Conservation (phyloP, 30 jellyfish, hydroid and myxozoan species). For the Cassiopea xamachana region DNA sequence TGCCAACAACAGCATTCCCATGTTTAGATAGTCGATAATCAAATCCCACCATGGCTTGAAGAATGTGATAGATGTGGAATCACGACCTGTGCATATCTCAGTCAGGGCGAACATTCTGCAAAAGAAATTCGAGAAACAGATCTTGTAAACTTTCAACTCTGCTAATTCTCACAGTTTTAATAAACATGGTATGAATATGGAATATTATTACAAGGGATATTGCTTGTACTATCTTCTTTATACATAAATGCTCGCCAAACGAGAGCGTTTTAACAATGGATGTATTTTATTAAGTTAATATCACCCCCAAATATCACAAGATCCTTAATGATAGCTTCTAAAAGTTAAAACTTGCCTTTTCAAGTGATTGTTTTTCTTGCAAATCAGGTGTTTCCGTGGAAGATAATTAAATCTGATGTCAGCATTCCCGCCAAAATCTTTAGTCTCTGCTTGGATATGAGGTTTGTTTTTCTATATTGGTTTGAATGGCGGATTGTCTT, state of each 20-base stretch:
- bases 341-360: not conserved
- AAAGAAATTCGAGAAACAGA: not conserved
- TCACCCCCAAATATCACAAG: too few relatives aligned
- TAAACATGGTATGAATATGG: too few relatives aligned
- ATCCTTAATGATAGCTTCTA: too few relatives aligned
- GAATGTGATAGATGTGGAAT: conserved; percentile 47
- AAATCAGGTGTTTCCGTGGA: not conserved
- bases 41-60: conserved; percentile 96
- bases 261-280: too few relatives aligned
- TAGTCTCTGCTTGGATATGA: conserved; percentile 29
- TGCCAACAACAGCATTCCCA: conserved; percentile 73
- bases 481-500: not conserved
- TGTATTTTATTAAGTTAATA: too few relatives aligned
- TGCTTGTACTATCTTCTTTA: too few relatives aligned
- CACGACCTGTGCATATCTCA: conserved; percentile 65
- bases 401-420: not conserved
- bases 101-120: conserved; percentile 69
- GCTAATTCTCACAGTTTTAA: too few relatives aligned
- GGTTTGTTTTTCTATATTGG: not conserved
- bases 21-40: conserved; percentile 72
- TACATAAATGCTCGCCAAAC: too few relatives aligned
- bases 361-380: not conserved
- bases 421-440: conserved; percentile 64
- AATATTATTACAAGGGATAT: too few relatives aligned
- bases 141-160: too few relatives aligned